phyloP scores from a whole-genome alignment of 1,140 invertebrate genomes.

The Colletes gigas region DNA sequence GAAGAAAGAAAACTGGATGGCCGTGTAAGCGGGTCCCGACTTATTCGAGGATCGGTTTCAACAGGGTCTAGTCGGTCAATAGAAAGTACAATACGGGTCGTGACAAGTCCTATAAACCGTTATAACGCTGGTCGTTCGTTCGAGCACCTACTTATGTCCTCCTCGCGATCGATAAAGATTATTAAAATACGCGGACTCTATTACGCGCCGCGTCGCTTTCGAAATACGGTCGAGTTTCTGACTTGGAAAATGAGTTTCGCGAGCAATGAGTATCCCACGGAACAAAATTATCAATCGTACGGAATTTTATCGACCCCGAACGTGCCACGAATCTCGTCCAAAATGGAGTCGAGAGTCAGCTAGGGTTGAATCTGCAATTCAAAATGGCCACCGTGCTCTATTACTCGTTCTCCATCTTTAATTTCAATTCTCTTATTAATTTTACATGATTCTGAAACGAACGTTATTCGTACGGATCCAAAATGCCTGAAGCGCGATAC shows the following conservation, averaged over 20 bases:
- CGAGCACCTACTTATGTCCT: background rate
- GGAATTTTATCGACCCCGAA: background rate
- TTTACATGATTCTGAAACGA: too few relatives aligned
- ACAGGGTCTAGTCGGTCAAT: slow-evolving; percentile 35
- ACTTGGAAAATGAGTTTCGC: background rate
- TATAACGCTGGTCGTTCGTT: slow-evolving; percentile 1
- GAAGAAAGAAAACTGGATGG: slow-evolving; percentile 1
- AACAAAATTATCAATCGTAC: too few relatives aligned
- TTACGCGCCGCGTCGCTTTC: background rate
- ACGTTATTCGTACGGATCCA: too few relatives aligned
- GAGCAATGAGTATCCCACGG: too few relatives aligned
- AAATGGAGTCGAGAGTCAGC: too few relatives aligned
- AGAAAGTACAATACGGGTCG: slow-evolving; percentile 40
- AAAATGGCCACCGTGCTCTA: too few relatives aligned
- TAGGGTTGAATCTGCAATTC: too few relatives aligned
- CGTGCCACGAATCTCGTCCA: too few relatives aligned
- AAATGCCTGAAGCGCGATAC: too few relatives aligned
- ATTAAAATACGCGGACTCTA: background rate
- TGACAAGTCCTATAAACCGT: slow-evolving; percentile 30
- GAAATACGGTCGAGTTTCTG: background rate
- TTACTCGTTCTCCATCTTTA: too few relatives aligned
- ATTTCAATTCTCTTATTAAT: too few relatives aligned
- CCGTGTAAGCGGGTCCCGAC: background rate
- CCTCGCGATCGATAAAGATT: background rate
- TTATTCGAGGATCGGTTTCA: slow-evolving; percentile 19